phyloP scores from a whole-genome alignment of 2,113 vertebrate genomes.

The Dendropsophus ebraccatus region DNA sequence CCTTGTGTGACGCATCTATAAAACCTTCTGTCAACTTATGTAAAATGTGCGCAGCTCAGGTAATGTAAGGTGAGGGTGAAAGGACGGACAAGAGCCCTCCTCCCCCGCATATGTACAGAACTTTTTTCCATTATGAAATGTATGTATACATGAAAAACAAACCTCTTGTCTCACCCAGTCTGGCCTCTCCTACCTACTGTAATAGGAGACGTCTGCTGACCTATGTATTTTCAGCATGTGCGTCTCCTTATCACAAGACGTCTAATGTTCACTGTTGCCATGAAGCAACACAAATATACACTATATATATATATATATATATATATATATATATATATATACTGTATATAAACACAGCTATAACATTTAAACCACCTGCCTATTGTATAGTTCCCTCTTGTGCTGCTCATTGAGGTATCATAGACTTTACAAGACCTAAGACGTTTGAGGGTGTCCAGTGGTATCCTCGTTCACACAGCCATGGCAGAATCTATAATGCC shows the following conservation, averaged over 20 bases:
- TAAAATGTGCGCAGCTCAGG: neutral
- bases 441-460: no score
- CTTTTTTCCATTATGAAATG: slow-evolving; percentile 5
- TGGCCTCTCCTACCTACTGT: slow-evolving; percentile 1
- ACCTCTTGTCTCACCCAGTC: neutral
- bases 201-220: slow-evolving; percentile 15
- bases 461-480: no score
- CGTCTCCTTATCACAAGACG: neutral
- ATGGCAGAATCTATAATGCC: no score
- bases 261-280: neutral
- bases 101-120: neutral
- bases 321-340: no score
- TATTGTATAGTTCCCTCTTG: no score
- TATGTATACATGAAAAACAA: slow-evolving; percentile 9
- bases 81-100: neutral
- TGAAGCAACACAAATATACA: neutral
- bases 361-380: no score
- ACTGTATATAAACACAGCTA: no score
- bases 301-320: no score
- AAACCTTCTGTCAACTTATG: neutral
- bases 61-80: slow-evolving; percentile 34
- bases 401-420: no score
- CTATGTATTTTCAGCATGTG: slow-evolving; percentile 17
- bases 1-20: neutral
- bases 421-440: no score